Percentiles rank a stretch among this genome's conserved stretches.
These are phyloP conservation scores for Protobothrops flavoviridis DNA, from an alignment of 2,113 vertebrate species.

Conservation along the genomic window DNA sequence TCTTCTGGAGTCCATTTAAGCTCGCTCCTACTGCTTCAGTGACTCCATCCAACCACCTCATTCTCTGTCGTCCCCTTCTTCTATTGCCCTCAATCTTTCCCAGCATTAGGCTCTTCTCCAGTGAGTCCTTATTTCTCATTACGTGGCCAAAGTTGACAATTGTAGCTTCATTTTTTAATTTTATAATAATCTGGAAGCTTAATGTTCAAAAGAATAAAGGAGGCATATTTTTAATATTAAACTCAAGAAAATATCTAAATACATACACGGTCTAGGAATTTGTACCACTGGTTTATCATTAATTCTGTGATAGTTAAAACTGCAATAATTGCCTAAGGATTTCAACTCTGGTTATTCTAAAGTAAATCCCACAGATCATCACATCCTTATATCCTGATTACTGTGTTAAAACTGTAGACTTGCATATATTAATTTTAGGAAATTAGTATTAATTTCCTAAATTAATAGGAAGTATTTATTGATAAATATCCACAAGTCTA, in stretches of 20 bases:
- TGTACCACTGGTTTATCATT: neutral
- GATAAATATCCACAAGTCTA: too few species aligned
- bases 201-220: conserved; percentile 17
- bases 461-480: too few species aligned
- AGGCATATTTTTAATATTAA: neutral
- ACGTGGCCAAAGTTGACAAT: neutral
- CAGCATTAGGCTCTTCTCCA: too few species aligned
- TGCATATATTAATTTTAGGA: neutral
- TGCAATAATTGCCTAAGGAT: neutral
- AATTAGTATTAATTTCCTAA: neutral
- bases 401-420: neutral
- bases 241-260: neutral
- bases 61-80: too few species aligned
- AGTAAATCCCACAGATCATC: neutral
- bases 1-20: too few species aligned
- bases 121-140: too few species aligned
- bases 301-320: neutral
- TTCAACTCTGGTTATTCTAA: neutral
- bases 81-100: too few species aligned
- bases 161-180: neutral
- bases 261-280: neutral
- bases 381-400: neutral
- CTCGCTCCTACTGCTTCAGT: too few species aligned
- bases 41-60: too few species aligned
- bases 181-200: neutral